Conservation (phyloP, 2,888 invertebrate species). For the Tinea trinotella region DNA sequence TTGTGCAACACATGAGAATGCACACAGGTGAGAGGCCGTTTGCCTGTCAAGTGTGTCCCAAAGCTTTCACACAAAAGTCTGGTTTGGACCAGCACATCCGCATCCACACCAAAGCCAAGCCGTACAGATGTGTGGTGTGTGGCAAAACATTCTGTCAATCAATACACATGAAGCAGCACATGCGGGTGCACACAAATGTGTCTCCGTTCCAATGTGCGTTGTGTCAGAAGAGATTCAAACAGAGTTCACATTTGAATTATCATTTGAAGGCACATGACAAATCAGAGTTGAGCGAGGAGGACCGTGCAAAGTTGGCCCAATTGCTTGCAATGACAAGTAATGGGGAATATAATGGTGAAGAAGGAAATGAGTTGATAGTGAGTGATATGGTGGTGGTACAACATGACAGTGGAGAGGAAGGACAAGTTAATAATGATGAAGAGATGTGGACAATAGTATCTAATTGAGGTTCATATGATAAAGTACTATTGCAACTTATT, state of each 20-base stretch:
- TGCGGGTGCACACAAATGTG: constrained; percentile 59
- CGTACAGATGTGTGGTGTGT: constrained; percentile 58
- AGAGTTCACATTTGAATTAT: constrained; percentile 57
- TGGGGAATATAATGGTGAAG: constrained; percentile 20
- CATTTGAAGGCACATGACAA: constrained; percentile 53
- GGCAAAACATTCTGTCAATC: constrained; percentile 56
- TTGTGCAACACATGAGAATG: constrained; percentile 26
- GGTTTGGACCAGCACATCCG: constrained; percentile 59
- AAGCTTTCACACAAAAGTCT: constrained; percentile 60
- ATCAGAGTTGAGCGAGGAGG: constrained; percentile 38
- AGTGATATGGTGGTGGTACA: not conserved
- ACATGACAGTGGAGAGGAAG: not conserved
- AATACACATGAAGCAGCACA: constrained; percentile 53
- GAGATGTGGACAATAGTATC: too few species aligned
- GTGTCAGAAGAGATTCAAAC: constrained; percentile 52
- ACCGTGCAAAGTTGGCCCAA: constrained; percentile 34
- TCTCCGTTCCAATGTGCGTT: constrained; percentile 55
- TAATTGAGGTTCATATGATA: too few species aligned
- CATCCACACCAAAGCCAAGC: constrained; percentile 53
- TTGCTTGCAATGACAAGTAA: constrained; percentile 30
- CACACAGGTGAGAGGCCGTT: constrained; percentile 38
- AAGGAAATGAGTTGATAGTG: not conserved
- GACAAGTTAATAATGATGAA: too few species aligned
- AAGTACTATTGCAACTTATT: too few species aligned
- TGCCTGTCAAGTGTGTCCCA: constrained; percentile 48